Conservation (phyloP, 2,888 invertebrate genomes). For the Cantharis rufa region DNA sequence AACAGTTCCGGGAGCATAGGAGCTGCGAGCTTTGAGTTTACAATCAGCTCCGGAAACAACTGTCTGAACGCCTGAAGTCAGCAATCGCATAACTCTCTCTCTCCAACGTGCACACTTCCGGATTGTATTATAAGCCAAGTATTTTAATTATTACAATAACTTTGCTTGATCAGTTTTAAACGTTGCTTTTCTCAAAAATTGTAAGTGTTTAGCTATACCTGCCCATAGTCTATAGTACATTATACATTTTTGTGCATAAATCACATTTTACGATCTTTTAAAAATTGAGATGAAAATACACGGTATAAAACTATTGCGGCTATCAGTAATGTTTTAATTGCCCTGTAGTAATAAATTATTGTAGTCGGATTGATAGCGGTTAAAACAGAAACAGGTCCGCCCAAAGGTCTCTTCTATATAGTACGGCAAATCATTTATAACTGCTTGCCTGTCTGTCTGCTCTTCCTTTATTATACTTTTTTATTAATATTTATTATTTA, state of each 20-base stretch:
- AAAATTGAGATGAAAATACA: constrained; percentile 6
- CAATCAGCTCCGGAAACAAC: constrained; percentile 51
- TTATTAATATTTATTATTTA: constrained; percentile 51
- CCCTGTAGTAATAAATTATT: constrained; percentile 35
- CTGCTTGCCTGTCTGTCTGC: constrained; percentile 40
- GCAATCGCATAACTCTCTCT: constrained; percentile 45
- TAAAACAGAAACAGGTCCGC: constrained; percentile 39
- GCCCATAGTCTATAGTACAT: no score
- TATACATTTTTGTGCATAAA: neutral
- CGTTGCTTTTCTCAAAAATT: neutral
- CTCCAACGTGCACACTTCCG: constrained; percentile 39
- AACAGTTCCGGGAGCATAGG: constrained; percentile 36
- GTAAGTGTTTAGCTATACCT: neutral
- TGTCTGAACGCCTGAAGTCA: constrained; percentile 49
- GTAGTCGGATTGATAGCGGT: constrained; percentile 28
- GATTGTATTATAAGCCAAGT: constrained; percentile 21
- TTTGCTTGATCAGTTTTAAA: neutral
- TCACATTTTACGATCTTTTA: neutral
- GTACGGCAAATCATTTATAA: constrained; percentile 47
- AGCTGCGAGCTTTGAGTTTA: constrained; percentile 43
- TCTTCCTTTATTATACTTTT: constrained; percentile 44
- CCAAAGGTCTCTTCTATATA: constrained; percentile 38
- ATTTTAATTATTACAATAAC: constrained; percentile 19
- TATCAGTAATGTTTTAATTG: constrained; percentile 40
- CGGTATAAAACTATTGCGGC: constrained; percentile 26